Conservation (phyloP, 2,888 invertebrate species). For the Caenorhabditis zanzibari region DNA sequence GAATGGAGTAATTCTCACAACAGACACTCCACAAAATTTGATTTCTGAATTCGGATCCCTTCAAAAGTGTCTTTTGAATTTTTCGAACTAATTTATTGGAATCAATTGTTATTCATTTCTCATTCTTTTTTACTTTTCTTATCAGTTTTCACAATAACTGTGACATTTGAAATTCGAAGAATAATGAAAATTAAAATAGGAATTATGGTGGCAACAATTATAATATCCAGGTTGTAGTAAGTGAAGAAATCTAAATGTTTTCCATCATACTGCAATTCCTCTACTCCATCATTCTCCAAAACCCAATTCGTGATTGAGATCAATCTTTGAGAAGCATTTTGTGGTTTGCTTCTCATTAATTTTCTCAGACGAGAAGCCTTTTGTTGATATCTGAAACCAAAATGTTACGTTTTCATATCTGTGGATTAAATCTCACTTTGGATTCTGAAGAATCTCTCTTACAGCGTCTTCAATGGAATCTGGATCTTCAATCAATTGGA, state of each 20-base stretch:
- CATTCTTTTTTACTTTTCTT: constrained; percentile 14
- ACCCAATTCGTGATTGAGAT: constrained; percentile 70
- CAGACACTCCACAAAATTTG: constrained; percentile 43
- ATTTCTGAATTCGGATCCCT: constrained; percentile 52
- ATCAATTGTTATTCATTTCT: not conserved
- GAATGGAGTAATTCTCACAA: constrained; percentile 57
- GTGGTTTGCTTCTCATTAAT: constrained; percentile 68
- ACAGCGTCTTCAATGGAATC: constrained; percentile 57
- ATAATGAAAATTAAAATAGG: constrained; percentile 39
- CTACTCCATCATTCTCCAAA: constrained; percentile 67
- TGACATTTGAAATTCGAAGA: constrained; percentile 43
- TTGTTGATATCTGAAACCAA: constrained; percentile 63
- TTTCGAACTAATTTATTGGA: constrained; percentile 22
- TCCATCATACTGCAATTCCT: constrained; percentile 65
- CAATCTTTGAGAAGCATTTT: constrained; percentile 66
- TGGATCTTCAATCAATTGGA: constrained; percentile 57
- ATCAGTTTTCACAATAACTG: not conserved
- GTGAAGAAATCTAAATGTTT: constrained; percentile 45
- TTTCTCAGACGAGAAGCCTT: constrained; percentile 65
- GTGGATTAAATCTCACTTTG: not conserved
- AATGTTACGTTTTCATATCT: not conserved
- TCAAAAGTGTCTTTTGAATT: constrained; percentile 53
- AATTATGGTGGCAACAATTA: constrained; percentile 3
- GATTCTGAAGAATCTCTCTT: constrained; percentile 60
- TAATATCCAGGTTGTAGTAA: constrained; percentile 55